Evolutionary conservation across 2,888 invertebrate genomes (phyloP).

Genomic region (Melinopterus prodromus): DNA sequence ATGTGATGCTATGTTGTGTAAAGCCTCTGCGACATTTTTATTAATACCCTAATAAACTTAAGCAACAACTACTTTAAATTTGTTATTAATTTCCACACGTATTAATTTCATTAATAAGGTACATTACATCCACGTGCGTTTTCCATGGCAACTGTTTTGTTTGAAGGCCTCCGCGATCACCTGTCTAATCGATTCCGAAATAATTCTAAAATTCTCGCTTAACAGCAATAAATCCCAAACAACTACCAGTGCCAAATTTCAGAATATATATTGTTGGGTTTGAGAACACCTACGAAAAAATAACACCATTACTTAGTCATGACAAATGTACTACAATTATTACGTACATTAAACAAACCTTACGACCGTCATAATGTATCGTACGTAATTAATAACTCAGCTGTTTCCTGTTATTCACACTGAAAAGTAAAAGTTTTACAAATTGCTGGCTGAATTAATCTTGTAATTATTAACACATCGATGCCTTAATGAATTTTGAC

Average conservation of each 20-base stretch:
- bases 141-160: too few species aligned
- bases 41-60: not conserved
- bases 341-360: not conserved
- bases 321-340: not conserved
- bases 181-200: not conserved
- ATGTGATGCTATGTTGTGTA: not conserved
- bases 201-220: not conserved
- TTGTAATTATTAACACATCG: conserved; percentile 10
- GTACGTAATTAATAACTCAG: not conserved
- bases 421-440: not conserved
- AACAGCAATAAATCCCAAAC: not conserved
- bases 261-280: not conserved
- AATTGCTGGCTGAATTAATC: not conserved
- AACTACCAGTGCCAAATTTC: not conserved
- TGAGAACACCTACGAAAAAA: not conserved
- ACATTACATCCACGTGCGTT: too few species aligned
- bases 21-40: not conserved
- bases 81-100: too few species aligned
- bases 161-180: not conserved
- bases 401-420: not conserved
- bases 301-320: not conserved
- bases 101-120: not conserved
- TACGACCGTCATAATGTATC: not conserved
- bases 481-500: conserved; percentile 19
- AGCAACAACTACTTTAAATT: too few species aligned